A percentile compares a stretch with the other conserved stretches of the same genome.
These are phyloP conservation scores for Bilobella aurantiaca DNA, from an alignment of 1,140 invertebrate species.

Conservation along the genomic window DNA sequence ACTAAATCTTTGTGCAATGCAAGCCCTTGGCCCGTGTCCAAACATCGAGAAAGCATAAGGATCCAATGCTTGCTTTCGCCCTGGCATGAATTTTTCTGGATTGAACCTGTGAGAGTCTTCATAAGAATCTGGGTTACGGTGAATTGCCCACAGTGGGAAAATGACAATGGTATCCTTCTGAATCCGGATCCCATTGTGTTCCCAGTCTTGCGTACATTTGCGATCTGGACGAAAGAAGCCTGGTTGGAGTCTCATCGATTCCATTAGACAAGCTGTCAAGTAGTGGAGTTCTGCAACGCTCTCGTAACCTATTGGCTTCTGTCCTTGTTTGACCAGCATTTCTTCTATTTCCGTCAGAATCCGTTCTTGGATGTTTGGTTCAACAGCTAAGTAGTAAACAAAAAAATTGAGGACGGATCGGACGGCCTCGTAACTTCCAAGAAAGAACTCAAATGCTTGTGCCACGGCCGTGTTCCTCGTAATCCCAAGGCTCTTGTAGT, in stretches of 20 bases:
- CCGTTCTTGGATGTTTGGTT: constrained; percentile 48
- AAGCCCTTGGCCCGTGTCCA: constrained; percentile 16
- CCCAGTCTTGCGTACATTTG: constrained; percentile 18
- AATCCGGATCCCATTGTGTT: constrained; percentile 9
- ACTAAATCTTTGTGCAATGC: background rate
- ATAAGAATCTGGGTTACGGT: constrained; percentile 10
- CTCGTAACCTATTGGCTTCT: constrained; percentile 37
- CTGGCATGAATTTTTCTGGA: constrained; percentile 19
- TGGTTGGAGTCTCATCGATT: constrained; percentile 8
- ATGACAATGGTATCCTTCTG: constrained; percentile 13
- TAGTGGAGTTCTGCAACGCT: constrained; percentile 35
- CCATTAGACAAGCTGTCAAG: constrained; percentile 14
- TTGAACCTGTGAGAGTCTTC: constrained; percentile 15
- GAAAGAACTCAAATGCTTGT: constrained; percentile 51
- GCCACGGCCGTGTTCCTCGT: constrained; percentile 41
- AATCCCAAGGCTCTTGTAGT: constrained; percentile 33
- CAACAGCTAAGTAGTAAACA: constrained; percentile 47
- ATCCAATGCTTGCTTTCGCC: constrained; percentile 11
- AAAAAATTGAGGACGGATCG: constrained; percentile 43
- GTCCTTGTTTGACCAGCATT: constrained; percentile 35
- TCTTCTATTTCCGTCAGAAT: constrained; percentile 45
- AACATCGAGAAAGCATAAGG: constrained; percentile 11
- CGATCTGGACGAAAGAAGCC: constrained; percentile 11
- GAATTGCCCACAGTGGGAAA: constrained; percentile 13
- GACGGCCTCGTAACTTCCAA: constrained; percentile 54